These are phyloP conservation scores for Adoxophyes honmai DNA, from an alignment of 1,140 invertebrate genomes.

Conservation along the genomic window DNA sequence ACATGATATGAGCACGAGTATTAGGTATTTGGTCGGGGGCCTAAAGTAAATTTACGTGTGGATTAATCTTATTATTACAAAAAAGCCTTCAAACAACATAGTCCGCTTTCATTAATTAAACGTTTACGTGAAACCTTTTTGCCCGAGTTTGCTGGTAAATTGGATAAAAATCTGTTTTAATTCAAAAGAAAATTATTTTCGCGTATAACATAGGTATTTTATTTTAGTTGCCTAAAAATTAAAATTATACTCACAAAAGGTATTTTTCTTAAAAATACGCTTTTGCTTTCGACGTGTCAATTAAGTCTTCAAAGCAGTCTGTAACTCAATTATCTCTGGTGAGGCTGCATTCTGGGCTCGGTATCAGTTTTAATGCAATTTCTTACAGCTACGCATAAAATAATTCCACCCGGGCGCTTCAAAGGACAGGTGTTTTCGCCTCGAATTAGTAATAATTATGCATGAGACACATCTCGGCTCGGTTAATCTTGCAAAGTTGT, in stretches of 20 bases:
- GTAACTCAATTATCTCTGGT: too few species aligned
- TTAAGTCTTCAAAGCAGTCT: too few species aligned
- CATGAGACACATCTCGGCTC: constrained; percentile 9
- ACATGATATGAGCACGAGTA: too few species aligned
- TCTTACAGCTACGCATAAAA: background rate
- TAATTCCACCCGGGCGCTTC: background rate
- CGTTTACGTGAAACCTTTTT: background rate
- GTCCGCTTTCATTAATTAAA: background rate
- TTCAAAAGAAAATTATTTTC: too few species aligned
- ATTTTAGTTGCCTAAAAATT: too few species aligned
- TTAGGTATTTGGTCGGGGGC: background rate
- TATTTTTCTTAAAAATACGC: too few species aligned
- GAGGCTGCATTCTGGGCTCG: too few species aligned
- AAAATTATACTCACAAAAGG: too few species aligned
- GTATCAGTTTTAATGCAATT: constrained; percentile 6
- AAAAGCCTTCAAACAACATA: background rate
- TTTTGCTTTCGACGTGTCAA: too few species aligned
- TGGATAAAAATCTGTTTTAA: too few species aligned
- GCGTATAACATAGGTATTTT: too few species aligned
- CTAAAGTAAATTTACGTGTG: background rate
- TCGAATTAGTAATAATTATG: constrained; percentile 14
- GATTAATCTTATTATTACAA: background rate
- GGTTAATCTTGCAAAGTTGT: constrained; percentile 12
- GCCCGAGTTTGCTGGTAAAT: background rate
- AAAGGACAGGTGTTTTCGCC: constrained; percentile 7